Base-by-base conservation (phyloP, 2,797 vertebrate genomes). In the Sternotherus odoratus region DNA sequence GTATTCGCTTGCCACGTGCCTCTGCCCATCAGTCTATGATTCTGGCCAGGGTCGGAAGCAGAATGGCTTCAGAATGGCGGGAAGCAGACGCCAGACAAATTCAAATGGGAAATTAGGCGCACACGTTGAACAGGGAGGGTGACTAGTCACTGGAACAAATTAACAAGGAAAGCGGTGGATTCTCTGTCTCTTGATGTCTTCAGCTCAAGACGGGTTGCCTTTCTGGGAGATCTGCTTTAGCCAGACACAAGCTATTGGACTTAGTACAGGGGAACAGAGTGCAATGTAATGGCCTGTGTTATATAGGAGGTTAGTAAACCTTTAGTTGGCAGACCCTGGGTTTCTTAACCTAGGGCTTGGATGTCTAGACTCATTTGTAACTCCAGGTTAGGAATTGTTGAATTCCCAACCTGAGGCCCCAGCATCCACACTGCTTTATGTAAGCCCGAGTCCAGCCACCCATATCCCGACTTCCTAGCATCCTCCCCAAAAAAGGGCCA, bases 161-260 rank as follows among this genome's bases (percentile, higher is more conserved):
- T 60, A 46, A 66, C 50, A 43, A 46, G 69, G 43, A 85, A 3
- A 30, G 17, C 28, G 82, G 39, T 50, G 12, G 56, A 66, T 85
- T 90, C 82, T 33, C 19, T 26, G 5, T 39, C 50, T 92, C 87
- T 84, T 46, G 60, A 11, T 86, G 49, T 53, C 80, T 90, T 69
- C 74, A 87, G 5, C 89, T 94, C 49, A 7, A 69, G 79, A 82
- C 39, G 23, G 39, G 49, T 16, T 66, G 48, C 24, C 48, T 69
- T 63, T 75, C 82, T 89, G 92, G 36, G 81, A 72, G 39, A 91
- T 56, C 26, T 82, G 90, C 75, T 56, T 90, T 87, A 94, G 82
- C 39, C n/a, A 21, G 57, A 30, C 36, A n/a, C 49, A 82, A n/a
- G 50, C n/a, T 75, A 4, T 16, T 63, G 66, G 8, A 4, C 53